Conservation (phyloP, 1,140 invertebrate species). For the Geopemphigus sp. region DNA sequence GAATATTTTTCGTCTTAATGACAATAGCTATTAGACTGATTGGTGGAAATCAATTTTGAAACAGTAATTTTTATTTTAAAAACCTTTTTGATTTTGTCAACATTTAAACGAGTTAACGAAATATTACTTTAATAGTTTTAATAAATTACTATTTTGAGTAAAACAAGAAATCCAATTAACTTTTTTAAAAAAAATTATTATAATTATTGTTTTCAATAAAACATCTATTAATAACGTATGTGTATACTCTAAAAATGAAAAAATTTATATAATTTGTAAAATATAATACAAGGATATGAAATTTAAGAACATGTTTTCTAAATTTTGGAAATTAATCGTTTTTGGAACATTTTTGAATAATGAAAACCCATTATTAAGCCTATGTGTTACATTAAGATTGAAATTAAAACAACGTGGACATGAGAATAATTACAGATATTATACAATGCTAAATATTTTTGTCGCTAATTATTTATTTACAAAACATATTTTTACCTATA, state of each 20-base stretch:
- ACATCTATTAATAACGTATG: conserved; percentile 25
- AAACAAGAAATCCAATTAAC: not conserved
- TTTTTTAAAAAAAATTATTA: conserved; percentile 10
- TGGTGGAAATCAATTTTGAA: not conserved
- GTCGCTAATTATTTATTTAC: conserved; percentile 47
- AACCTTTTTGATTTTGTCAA: not conserved
- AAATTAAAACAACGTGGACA: conserved; percentile 36
- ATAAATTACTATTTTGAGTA: not conserved
- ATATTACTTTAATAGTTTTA: conserved; percentile 2
- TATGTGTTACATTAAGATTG: conserved; percentile 27
- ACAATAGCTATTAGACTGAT: not conserved
- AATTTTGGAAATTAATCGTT: conserved; percentile 11
- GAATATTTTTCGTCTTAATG: not conserved
- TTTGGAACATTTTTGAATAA: conserved; percentile 11
- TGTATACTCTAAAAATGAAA: conserved; percentile 41
- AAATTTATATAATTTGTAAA: conserved; percentile 31
- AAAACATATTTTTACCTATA: conserved; percentile 45
- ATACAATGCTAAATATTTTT: conserved; percentile 36
- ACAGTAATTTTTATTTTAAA: conserved; percentile 3
- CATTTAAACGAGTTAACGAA: not conserved
- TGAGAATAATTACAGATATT: conserved; percentile 27
- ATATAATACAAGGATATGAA: conserved; percentile 29
- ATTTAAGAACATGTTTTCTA: conserved; percentile 4
- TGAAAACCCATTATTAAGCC: not conserved
- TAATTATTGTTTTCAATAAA: not conserved